phyloP scores from a whole-genome alignment of 2,113 vertebrate species.

The Quiscalus mexicanus region DNA sequence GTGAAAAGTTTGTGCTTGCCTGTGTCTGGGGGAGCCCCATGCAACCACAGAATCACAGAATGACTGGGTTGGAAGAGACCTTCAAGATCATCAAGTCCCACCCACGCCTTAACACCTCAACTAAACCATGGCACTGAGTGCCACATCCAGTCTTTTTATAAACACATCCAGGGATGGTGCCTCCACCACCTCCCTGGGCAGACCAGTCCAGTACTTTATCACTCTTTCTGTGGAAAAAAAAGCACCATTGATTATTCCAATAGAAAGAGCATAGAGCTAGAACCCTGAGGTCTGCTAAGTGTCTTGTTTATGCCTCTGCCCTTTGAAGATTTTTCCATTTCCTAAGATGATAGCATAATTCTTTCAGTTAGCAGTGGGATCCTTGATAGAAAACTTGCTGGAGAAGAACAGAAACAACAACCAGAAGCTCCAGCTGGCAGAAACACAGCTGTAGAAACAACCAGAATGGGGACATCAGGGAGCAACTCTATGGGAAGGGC shows the following conservation, averaged over 20 bases:
- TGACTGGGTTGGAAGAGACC: neutral
- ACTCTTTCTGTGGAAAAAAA: neutral
- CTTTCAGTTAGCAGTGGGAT: neutral
- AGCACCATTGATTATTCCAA: neutral
- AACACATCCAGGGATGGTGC: neutral
- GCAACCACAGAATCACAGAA: neutral
- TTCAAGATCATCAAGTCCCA: neutral
- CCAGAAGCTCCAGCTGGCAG: neutral
- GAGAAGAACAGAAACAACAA: neutral
- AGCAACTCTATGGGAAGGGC: neutral
- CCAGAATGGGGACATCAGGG: neutral
- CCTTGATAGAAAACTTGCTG: neutral
- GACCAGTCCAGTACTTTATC: neutral
- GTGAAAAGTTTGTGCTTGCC: neutral
- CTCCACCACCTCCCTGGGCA: too few relatives aligned
- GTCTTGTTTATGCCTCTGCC: neutral
- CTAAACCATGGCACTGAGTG: neutral
- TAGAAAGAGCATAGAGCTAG: neutral
- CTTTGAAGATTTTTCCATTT: neutral
- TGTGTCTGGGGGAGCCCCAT: neutral
- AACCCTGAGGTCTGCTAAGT: neutral
- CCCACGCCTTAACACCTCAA: neutral
- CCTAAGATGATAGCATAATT: neutral
- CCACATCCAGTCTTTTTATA: neutral
- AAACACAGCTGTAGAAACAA: neutral